Percentiles rank a stretch among this genome's conserved stretches.
Conservation (phyloP, 2,797 vertebrate species). For the Discoglossus pictus region DNA sequence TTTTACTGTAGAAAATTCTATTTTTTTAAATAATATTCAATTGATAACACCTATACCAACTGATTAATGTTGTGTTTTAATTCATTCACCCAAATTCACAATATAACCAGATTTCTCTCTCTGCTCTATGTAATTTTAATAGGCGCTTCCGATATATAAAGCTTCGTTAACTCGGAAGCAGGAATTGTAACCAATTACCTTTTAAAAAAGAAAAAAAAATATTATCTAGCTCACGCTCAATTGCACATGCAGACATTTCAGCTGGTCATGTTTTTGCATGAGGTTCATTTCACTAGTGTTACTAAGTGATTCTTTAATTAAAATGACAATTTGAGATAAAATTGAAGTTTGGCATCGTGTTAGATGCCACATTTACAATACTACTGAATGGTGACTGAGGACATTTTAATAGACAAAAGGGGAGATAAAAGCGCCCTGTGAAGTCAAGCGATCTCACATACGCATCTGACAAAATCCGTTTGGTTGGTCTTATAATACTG, state of each 20-base stretch:
- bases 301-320: conserved; percentile 63
- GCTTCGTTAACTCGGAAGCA: conserved; percentile 57
- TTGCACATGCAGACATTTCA: conserved; percentile 61
- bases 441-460: background rate
- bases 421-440: background rate
- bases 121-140: conserved; percentile 58
- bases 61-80: background rate
- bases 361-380: conserved; percentile 37
- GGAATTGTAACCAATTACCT: conserved; percentile 65
- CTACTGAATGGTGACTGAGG: conserved; percentile 24
- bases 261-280: conserved; percentile 60
- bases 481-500: background rate
- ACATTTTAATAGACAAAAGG: background rate
- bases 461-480: background rate
- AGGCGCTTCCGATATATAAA: conserved; percentile 40
- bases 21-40: no score
- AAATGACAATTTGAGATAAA: conserved; percentile 47
- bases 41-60: background rate
- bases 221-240: conserved; percentile 63
- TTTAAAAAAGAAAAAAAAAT: no score
- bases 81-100: conserved; percentile 48
- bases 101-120: conserved; percentile 50
- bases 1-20: no score
- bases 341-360: conserved; percentile 24
- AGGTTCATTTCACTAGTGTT: conserved; percentile 54